These are phyloP conservation scores for Xiphydria camelus DNA, from an alignment of 2,888 invertebrate genomes.

Conservation along the genomic window DNA sequence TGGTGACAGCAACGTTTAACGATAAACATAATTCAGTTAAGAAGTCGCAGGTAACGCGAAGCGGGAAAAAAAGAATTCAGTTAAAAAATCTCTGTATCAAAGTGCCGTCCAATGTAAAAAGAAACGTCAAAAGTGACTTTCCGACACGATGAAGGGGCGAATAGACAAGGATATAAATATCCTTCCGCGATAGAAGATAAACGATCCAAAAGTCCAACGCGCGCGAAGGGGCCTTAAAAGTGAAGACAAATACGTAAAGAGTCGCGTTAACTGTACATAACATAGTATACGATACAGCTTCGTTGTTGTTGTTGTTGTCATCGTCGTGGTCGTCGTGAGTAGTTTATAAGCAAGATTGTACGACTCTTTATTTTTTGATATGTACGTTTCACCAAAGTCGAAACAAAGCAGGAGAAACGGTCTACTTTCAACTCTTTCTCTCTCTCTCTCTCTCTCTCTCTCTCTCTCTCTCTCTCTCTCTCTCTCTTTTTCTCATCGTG, in stretches of 20 bases:
- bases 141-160: too few relatives aligned
- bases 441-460: slow-evolving; percentile 16
- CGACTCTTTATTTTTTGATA: slow-evolving; percentile 23
- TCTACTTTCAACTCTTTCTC: slow-evolving; percentile 2
- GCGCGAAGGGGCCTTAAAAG: slow-evolving; percentile 13
- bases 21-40: too few relatives aligned
- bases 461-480: neutral
- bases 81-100: slow-evolving; percentile 13
- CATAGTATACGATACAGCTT: neutral
- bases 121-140: too few relatives aligned
- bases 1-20: too few relatives aligned
- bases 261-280: slow-evolving; percentile 6
- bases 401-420: slow-evolving; percentile 15
- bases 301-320: too few relatives aligned
- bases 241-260: slow-evolving; percentile 1
- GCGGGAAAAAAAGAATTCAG: too few relatives aligned
- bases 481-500: slow-evolving; percentile 25
- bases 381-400: slow-evolving; percentile 34
- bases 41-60: too few relatives aligned
- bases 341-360: too few relatives aligned
- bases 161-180: too few relatives aligned
- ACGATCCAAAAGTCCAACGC: neutral
- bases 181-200: too few relatives aligned
- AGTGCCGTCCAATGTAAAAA: slow-evolving; percentile 16
- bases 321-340: neutral